phyloP scores from a whole-genome alignment of 2,113 vertebrate species.

The Chaetodon auriga region DNA sequence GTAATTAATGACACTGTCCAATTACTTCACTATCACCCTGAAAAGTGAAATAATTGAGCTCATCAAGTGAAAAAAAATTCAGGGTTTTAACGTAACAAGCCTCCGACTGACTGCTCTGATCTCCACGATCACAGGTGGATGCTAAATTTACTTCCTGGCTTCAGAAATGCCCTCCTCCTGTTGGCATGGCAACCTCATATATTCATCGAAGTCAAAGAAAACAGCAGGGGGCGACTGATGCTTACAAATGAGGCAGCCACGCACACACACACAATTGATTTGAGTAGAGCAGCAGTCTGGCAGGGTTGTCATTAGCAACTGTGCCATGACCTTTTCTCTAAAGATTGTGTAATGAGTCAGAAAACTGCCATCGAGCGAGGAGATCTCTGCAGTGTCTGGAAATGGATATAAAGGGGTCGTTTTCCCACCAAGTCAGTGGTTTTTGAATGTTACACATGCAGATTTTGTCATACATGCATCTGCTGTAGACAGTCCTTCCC shows the following conservation, averaged over 20 bases:
- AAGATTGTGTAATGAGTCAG: slow-evolving; percentile 67
- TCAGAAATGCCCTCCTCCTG: slow-evolving; percentile 49
- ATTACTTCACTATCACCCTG: background rate
- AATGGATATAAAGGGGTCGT: slow-evolving; percentile 17
- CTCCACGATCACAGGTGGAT: slow-evolving; percentile 53
- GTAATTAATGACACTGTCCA: slow-evolving; percentile 13
- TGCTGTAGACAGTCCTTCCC: background rate
- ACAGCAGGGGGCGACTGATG: slow-evolving; percentile 83
- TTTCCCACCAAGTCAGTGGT: slow-evolving; percentile 9
- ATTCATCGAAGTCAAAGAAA: slow-evolving; percentile 33
- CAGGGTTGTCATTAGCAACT: slow-evolving; percentile 81
- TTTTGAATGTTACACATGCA: slow-evolving; percentile 29
- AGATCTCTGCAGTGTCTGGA: slow-evolving; percentile 41
- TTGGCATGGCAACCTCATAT: slow-evolving; percentile 69
- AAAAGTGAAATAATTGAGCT: background rate
- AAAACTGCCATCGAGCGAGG: slow-evolving; percentile 4
- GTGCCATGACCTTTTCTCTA: slow-evolving; percentile 68
- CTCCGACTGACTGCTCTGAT: slow-evolving; percentile 7
- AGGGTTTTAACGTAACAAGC: background rate
- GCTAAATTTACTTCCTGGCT: slow-evolving; percentile 57
- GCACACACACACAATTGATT: slow-evolving; percentile 20
- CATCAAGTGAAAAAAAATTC: background rate
- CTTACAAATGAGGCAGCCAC: slow-evolving; percentile 57
- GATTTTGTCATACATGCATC: slow-evolving; percentile 10
- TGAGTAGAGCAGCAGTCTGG: slow-evolving; percentile 48